Percentiles rank a stretch among this genome's conserved stretches.
These are phyloP conservation scores for Eptesicus fuscus DNA, from an alignment of 2,113 vertebrate species.

Conservation along the genomic window DNA sequence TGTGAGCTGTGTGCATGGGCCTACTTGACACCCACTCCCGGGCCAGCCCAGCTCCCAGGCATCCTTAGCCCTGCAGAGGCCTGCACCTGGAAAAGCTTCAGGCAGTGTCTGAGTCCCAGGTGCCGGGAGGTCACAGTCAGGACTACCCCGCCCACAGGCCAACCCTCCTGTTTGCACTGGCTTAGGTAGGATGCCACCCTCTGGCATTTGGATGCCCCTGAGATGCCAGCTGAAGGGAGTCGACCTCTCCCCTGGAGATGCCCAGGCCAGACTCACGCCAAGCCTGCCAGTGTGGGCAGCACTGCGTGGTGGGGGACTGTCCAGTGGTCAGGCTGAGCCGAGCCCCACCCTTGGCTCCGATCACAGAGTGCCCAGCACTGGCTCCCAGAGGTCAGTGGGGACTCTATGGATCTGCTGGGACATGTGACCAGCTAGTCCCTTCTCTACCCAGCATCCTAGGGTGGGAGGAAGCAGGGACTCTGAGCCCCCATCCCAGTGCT, in stretches of 20 bases:
- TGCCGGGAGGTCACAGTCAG: background rate
- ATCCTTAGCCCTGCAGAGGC: background rate
- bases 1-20: background rate
- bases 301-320: rapidly evolving
- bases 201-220: background rate
- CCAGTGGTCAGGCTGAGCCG: background rate
- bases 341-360: background rate
- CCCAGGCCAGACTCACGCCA: background rate
- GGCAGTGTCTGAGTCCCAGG: background rate
- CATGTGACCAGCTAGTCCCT: background rate
- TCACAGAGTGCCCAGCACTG: background rate
- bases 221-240: background rate
- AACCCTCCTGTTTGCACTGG: background rate
- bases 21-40: background rate
- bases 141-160: background rate
- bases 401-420: background rate
- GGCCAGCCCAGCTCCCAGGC: background rate
- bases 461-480: background rate
- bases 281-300: background rate
- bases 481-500: rapidly evolving
- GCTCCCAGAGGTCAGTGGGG: background rate
- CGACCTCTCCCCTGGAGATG: background rate
- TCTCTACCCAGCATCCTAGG: background rate
- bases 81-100: background rate
- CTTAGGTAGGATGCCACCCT: background rate